These are phyloP conservation scores for Astreopora myriophthalma DNA, from an alignment of 64 coral and sea anemone genomes.

Conservation along the genomic window DNA sequence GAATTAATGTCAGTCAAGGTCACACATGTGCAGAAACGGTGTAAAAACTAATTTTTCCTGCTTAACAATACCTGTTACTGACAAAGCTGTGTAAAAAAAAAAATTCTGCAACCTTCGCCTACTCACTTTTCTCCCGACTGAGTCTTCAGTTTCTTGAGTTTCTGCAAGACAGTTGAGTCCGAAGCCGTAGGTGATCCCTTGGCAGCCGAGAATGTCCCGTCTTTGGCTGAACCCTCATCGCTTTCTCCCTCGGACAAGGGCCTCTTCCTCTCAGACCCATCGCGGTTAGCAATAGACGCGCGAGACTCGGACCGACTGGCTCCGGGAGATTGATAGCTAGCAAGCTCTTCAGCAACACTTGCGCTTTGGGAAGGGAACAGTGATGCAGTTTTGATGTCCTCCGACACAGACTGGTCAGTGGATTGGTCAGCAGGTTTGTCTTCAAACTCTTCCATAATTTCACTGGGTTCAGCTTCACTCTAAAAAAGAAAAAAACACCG, in stretches of 20 bases:
- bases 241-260: conserved; percentile 88
- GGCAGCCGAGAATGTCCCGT: conserved; percentile 5
- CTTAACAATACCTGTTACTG: too few species aligned
- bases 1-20: too few species aligned
- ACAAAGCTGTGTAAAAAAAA: too few species aligned
- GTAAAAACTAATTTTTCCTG: too few species aligned
- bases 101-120: too few species aligned
- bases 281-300: conserved; percentile 32
- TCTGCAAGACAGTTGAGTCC: conserved; percentile 77
- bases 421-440: conserved; percentile 66
- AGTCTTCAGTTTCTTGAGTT: conserved; percentile 82
- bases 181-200: conserved; percentile 66
- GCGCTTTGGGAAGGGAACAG: conserved; percentile 32
- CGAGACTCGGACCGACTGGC: conserved; percentile 52
- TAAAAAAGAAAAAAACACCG: neutral
- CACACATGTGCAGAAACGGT: too few species aligned
- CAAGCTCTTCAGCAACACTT: conserved; percentile 75
- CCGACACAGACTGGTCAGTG: neutral
- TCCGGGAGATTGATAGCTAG: conserved; percentile 68
- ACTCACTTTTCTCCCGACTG: conserved; percentile 91
- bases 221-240: conserved; percentile 78
- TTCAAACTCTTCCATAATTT: conserved; percentile 50
- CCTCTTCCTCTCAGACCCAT: conserved; percentile 61
- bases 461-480: conserved; percentile 22
- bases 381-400: conserved; percentile 23